Base-by-base conservation (phyloP, 2,888 invertebrate genomes). In the Synergus itoensis region DNA sequence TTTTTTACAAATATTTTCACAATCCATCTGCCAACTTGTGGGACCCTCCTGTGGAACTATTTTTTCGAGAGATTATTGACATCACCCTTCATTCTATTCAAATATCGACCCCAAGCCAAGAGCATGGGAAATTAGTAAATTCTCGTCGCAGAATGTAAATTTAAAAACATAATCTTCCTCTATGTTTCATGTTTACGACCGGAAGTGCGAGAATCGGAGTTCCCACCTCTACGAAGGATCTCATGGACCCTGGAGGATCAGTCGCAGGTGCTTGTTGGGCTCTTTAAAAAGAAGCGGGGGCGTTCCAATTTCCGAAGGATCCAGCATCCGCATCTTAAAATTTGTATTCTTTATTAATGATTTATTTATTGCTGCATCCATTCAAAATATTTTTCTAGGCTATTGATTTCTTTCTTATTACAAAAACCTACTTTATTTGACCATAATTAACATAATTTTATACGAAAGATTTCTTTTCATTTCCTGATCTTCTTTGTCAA, bases 241-340 rank as follows among this genome's bases (percentile, higher is more conserved):
- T 69, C 45, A 69, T 7, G 12, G 45, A 18, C 69, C 45, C 43
- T 36, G 28, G 48, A 48, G 45, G 73, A 73, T 73, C 73, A 73
- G n/a, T 73, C 36, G 73, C 73, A 73, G 73, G 73, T 73, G 65
- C 40, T 16, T 40, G 8, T 64, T 16, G 73, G 73, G 73, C 36
- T 53, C 48, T 69, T 69, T 69, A 69, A 45, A 45, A 53, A 53
- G 48, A 73, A 28, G 36, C 48, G 73, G 36, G 73, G 73, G 73
- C 36, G 73, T 48, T 73, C 73, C 53, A 16, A 73, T 21, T 53
- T 73, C 11, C 5, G 36, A 73, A 53, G 48, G 41, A 65, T 40
- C 65, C 40, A 48, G 69, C 45, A 36, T 69, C 53, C 53, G 48
- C 48, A 53, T 53, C n/a, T 53, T 69, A 48, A 48, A 45, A 45